Percentiles rank a stretch among this genome's conserved stretches.
Conservation (phyloP, 2,888 invertebrate genomes). For the Drosophila sordidula region DNA sequence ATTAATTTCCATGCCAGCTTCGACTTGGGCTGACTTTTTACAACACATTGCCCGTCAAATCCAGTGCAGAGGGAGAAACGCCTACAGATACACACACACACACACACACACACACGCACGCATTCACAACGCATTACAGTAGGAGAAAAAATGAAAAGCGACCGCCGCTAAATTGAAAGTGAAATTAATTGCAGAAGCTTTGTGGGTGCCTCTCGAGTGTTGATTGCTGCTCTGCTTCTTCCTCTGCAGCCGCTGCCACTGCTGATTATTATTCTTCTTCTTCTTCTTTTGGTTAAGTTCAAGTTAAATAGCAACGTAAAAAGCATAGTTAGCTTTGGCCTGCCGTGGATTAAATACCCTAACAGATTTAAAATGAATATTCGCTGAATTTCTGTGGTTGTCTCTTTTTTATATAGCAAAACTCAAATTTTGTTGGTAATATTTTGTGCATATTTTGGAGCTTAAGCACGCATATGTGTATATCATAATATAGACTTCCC, state of each 20-base stretch:
- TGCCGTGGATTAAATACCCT: not conserved
- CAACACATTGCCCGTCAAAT: slow-evolving; percentile 66
- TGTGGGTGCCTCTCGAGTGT: slow-evolving; percentile 40
- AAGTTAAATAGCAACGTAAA: slow-evolving; percentile 37
- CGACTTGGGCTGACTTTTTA: slow-evolving; percentile 36
- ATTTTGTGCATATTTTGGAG: too few species aligned
- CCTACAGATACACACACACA: slow-evolving; percentile 16
- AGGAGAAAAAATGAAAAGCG: slow-evolving; percentile 37
- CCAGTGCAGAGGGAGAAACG: slow-evolving; percentile 24
- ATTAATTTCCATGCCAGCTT: slow-evolving; percentile 68
- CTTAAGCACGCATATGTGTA: too few species aligned
- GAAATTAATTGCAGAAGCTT: slow-evolving; percentile 77
- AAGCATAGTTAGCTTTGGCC: not conserved
- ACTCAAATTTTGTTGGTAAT: too few species aligned
- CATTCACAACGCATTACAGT: not conserved
- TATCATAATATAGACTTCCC: too few species aligned
- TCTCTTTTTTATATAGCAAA: not conserved
- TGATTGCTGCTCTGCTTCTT: slow-evolving; percentile 21
- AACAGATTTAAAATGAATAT: not conserved
- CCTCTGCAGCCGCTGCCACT: not conserved
- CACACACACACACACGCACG: slow-evolving; percentile 6
- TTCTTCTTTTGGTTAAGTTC: slow-evolving; percentile 12
- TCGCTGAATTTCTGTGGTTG: too few species aligned
- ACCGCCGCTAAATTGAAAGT: slow-evolving; percentile 76
- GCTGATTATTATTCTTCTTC: slow-evolving; percentile 2